Evolutionary conservation across 2,888 invertebrate genomes (phyloP).

Genomic region (Lasioglossum vierecki): DNA sequence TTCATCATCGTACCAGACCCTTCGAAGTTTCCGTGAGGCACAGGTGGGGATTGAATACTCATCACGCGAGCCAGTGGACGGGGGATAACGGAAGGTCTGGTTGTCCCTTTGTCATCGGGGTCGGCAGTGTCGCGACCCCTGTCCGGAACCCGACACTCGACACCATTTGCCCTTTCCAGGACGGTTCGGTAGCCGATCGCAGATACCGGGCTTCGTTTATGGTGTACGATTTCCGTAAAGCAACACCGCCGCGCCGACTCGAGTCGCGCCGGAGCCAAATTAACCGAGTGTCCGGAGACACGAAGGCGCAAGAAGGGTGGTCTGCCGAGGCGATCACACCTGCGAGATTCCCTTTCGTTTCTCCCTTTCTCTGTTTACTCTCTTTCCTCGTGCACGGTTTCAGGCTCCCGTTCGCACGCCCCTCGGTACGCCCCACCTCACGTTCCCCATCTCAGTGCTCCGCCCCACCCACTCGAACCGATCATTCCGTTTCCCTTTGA

Average conservation of each 20-base stretch:
- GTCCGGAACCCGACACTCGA: slow-evolving; percentile 62
- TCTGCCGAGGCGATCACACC: slow-evolving; percentile 53
- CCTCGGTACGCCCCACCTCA: neutral
- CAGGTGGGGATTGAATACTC: slow-evolving; percentile 9
- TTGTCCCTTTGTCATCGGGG: slow-evolving; percentile 50
- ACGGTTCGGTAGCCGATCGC: slow-evolving; percentile 48
- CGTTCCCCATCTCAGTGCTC: neutral
- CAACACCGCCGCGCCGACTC: slow-evolving; percentile 54
- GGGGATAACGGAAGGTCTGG: neutral
- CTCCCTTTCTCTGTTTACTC: slow-evolving; percentile 7
- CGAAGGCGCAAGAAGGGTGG: neutral
- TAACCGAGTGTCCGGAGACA: slow-evolving; percentile 60
- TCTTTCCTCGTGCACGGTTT: slow-evolving; percentile 11
- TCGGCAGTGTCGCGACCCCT: slow-evolving; percentile 46
- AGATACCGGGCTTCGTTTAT: slow-evolving; percentile 66
- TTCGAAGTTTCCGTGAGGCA: neutral
- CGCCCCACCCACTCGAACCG: neutral
- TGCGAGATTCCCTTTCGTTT: slow-evolving; percentile 42
- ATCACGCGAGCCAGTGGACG: neutral
- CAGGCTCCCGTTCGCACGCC: neutral
- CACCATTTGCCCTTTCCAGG: slow-evolving; percentile 71
- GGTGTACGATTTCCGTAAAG: slow-evolving; percentile 72
- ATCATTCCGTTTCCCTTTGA: slow-evolving; percentile 27
- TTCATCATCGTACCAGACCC: neutral
- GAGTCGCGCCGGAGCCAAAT: slow-evolving; percentile 59